phyloP scores from a whole-genome alignment of 2,113 vertebrate genomes.

The Ranitomeya variabilis region DNA sequence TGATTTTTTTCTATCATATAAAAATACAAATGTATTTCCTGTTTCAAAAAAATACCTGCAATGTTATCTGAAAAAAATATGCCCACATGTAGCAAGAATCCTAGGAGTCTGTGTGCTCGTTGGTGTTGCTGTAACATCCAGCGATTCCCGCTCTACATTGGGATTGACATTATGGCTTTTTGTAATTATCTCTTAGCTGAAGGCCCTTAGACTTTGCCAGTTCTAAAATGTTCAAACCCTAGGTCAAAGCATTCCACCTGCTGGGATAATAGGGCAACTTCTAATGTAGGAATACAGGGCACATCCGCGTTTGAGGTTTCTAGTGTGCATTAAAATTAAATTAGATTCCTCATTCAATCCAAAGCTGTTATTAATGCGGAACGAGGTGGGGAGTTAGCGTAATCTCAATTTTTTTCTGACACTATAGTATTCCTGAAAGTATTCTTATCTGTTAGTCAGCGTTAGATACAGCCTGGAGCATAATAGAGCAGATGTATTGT shows the following conservation, averaged over 20 bases:
- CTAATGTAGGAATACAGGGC: not conserved
- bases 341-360: constrained; percentile 10
- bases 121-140: constrained; percentile 34
- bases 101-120: not conserved
- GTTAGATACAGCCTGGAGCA: not conserved
- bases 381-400: not conserved
- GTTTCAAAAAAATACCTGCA: not conserved
- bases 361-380: constrained; percentile 7
- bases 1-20: no score
- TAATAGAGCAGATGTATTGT: not conserved
- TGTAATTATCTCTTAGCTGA: constrained; percentile 28
- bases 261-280: constrained; percentile 26
- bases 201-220: constrained; percentile 19
- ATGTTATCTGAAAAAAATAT: constrained; percentile 7
- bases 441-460: not conserved
- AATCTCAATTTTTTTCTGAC: not conserved
- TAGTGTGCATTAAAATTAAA: constrained; percentile 27
- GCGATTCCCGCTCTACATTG: not conserved
- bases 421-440: not conserved
- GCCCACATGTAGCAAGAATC: constrained; percentile 6
- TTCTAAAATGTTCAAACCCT: constrained; percentile 24
- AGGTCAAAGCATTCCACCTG: constrained; percentile 38
- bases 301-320: not conserved
- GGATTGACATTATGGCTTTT: constrained; percentile 30
- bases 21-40: not conserved